Conservation (phyloP, 2,797 vertebrate species). For the Lutjanus campechanus region DNA sequence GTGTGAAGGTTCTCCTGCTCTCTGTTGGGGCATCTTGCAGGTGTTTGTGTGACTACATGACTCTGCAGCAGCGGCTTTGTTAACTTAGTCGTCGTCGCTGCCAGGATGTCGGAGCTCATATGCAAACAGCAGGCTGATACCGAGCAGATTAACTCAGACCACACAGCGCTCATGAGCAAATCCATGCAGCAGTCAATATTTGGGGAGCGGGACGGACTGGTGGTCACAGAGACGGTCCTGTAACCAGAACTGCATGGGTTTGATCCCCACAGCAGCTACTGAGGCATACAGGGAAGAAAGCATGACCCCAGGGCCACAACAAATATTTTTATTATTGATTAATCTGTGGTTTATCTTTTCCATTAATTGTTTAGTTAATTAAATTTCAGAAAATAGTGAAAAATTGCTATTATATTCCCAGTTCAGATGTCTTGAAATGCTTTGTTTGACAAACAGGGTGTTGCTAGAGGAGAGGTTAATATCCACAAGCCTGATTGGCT, state of each 20-base stretch:
- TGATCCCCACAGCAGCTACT: background rate
- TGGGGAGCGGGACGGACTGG: slow-evolving; percentile 35
- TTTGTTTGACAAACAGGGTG: background rate
- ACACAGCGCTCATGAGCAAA: slow-evolving; percentile 15
- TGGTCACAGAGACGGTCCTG: slow-evolving; percentile 10
- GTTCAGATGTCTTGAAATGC: background rate
- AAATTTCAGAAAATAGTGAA: too few relatives aligned
- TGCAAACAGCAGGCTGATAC: slow-evolving; percentile 48
- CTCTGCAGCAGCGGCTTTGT: slow-evolving; percentile 20
- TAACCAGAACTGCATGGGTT: background rate
- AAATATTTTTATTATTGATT: background rate
- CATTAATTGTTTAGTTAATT: too few relatives aligned
- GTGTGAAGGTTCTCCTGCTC: background rate
- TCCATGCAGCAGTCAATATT: slow-evolving; percentile 59
- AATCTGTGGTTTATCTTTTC: too few relatives aligned
- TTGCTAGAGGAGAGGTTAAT: too few relatives aligned
- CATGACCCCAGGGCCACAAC: too few relatives aligned
- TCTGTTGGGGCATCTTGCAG: background rate
- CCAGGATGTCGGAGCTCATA: slow-evolving; percentile 36
- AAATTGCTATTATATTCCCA: background rate
- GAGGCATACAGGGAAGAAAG: background rate
- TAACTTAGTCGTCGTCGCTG: background rate
- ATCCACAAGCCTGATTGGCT: too few relatives aligned
- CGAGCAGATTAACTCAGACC: slow-evolving; percentile 51
- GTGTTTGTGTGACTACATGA: slow-evolving; percentile 4